A percentile compares a stretch with the other conserved stretches of the same genome.
Evolutionary conservation across 2,888 invertebrate species (phyloP).

Genomic region (Cheilosia variabilis): DNA sequence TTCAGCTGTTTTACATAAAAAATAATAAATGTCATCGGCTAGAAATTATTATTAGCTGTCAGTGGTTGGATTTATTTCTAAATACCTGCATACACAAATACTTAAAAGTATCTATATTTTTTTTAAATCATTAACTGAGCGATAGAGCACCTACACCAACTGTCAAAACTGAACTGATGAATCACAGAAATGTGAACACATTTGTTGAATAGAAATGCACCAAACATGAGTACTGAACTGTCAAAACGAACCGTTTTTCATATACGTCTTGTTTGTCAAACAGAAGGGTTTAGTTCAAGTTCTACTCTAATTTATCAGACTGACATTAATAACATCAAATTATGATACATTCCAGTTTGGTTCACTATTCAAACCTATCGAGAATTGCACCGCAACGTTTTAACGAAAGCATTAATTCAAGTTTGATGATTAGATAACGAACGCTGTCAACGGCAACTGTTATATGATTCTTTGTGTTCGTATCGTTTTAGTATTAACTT

Average conservation of each 20-base stretch:
- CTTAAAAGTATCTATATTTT: neutral
- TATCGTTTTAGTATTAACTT: neutral
- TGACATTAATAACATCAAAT: no score
- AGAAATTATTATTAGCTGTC: conserved; percentile 10
- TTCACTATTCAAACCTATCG: no score
- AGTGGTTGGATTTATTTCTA: conserved; percentile 9
- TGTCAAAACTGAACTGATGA: neutral
- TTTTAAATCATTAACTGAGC: neutral
- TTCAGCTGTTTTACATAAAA: neutral
- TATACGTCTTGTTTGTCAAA: no score
- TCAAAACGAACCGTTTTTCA: no score
- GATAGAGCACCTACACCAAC: no score
- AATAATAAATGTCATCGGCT: neutral
- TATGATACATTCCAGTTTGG: no score
- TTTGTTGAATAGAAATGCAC: no score
- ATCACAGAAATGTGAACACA: neutral
- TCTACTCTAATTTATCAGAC: no score
- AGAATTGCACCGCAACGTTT: no score
- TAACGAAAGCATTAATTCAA: neutral
- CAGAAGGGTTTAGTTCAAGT: no score
- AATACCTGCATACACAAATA: neutral
- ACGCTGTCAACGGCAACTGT: conserved; percentile 31
- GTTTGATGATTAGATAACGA: conserved; percentile 45
- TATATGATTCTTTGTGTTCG: conserved; percentile 21
- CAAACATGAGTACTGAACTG: no score